Evolutionary conservation across 2,888 invertebrate genomes (phyloP), one percentile per base, ranked within the genome.

Genomic region (Ommatoiulus sabulosus): DNA sequence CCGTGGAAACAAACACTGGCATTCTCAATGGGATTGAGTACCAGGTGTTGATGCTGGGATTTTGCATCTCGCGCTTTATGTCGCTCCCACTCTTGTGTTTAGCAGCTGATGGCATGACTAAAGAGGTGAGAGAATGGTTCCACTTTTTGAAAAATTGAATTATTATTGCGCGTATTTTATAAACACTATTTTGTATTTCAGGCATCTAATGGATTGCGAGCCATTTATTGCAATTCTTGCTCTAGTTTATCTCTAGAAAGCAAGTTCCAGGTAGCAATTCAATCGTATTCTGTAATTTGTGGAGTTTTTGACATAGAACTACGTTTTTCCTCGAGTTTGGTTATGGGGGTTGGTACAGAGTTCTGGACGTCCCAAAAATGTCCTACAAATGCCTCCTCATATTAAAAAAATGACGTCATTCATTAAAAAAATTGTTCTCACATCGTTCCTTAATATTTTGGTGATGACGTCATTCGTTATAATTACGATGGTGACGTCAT

Each of bases 261-360:
- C 44, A 35, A 24, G 12, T 84, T 84, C n/a, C 84, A 84, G 84
- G 84, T 84, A 84, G 17, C 3, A n/a, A n/a, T n/a, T n/a, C n/a
- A 17, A 1, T 4, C 5, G 12, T 12, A 52, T 10, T 52, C 7
- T 52, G 3, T n/a, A n/a, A n/a, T n/a, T n/a, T n/a, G n/a, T n/a
- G n/a, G n/a, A 52, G n/a, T n/a, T n/a, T n/a, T n/a, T n/a, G n/a
- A n/a, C n/a, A n/a, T n/a, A n/a, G n/a, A n/a, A n/a, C n/a, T n/a
- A n/a, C n/a, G n/a, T n/a, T n/a, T n/a, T n/a, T n/a, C n/a, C n/a
- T n/a, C n/a, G n/a, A n/a, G n/a, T n/a, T n/a, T n/a, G n/a, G n/a
- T n/a, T n/a, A n/a, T n/a, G n/a, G n/a, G n/a, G n/a, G n/a, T n/a
- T n/a, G n/a, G n/a, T n/a, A n/a, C n/a, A n/a, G n/a, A n/a, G n/a